Percentiles rank a stretch among this genome's conserved stretches.
Conservation (phyloP, 2,113 vertebrate genomes). For the Macheiramphus alcinus region DNA sequence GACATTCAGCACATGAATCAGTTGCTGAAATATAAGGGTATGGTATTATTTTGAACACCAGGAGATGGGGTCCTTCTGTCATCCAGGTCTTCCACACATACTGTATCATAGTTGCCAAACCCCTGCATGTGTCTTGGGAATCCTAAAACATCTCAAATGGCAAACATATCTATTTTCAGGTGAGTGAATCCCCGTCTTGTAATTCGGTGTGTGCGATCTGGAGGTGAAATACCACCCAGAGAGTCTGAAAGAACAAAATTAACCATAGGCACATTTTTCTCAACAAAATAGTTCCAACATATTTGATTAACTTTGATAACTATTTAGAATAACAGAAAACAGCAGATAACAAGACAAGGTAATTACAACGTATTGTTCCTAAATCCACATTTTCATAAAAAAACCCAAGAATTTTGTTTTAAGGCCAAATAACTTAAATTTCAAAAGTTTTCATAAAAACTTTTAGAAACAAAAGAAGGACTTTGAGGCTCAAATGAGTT, state of each 20-base stretch:
- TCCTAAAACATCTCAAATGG: neutral
- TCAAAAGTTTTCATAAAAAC: neutral
- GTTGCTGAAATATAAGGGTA: neutral
- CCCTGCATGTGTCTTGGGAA: neutral
- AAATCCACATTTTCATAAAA: neutral
- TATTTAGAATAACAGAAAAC: neutral
- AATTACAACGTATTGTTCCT: neutral
- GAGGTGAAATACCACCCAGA: neutral
- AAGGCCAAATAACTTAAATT: neutral
- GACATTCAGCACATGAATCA: neutral
- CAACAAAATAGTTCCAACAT: neutral
- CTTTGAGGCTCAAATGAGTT: neutral
- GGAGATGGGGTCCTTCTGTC: neutral
- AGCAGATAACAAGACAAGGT: neutral
- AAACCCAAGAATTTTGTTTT: neutral
- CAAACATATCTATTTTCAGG: neutral
- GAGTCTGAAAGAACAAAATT: neutral
- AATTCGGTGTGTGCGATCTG: neutral
- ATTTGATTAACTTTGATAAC: neutral
- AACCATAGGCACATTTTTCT: neutral
- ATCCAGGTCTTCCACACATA: neutral
- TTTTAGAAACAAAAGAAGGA: neutral
- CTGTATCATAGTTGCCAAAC: neutral
- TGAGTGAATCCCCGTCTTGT: neutral
- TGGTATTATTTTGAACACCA: neutral